A percentile compares a stretch with the other conserved stretches of the same genome.
Evolutionary conservation across 2,888 invertebrate species (phyloP).

Genomic region (Diplolepis rosae): DNA sequence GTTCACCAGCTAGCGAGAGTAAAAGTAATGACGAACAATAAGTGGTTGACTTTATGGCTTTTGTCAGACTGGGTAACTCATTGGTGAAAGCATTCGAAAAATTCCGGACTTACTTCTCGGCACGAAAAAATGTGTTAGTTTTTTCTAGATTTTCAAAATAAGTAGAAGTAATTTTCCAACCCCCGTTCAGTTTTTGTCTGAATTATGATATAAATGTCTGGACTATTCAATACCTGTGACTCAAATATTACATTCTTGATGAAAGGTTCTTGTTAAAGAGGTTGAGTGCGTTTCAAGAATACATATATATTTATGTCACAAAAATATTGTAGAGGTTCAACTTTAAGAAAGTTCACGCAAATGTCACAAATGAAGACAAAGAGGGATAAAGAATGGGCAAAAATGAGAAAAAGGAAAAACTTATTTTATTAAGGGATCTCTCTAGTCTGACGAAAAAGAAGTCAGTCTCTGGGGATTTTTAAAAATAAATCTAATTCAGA

Average conservation of each 20-base stretch:
- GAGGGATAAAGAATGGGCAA: background rate
- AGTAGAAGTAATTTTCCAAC: constrained; percentile 68
- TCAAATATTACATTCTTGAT: constrained; percentile 32
- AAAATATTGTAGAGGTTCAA: background rate
- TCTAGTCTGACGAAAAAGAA: no score
- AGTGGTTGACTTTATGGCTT: no score
- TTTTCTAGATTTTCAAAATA: no score
- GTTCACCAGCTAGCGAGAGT: constrained; percentile 60
- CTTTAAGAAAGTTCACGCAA: constrained; percentile 9
- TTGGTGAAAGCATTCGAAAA: no score
- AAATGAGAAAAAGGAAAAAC: no score
- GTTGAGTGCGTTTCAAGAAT: background rate
- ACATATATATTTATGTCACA: background rate
- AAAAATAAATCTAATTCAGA: no score
- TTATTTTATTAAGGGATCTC: no score
- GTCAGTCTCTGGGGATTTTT: no score
- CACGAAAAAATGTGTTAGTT: no score
- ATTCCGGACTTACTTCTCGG: no score
- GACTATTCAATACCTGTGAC: constrained; percentile 61
- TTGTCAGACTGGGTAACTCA: no score
- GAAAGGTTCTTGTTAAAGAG: constrained; percentile 13
- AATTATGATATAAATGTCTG: constrained; percentile 66
- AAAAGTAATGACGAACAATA: no score
- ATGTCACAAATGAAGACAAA: background rate
- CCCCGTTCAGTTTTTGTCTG: constrained; percentile 67